phyloP scores from a whole-genome alignment of 2,797 vertebrate species.

The Naso thynnoides region DNA sequence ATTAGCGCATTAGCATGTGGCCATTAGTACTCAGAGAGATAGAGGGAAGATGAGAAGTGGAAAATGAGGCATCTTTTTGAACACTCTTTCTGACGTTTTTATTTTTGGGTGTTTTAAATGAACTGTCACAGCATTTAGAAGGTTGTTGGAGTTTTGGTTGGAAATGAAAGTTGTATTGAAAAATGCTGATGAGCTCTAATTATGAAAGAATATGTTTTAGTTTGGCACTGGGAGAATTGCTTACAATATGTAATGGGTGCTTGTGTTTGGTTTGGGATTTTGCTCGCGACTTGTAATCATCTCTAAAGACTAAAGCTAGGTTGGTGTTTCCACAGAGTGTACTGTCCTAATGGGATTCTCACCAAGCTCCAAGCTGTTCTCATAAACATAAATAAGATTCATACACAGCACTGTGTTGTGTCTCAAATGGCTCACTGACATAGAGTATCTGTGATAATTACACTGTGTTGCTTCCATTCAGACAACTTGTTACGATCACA shows the following conservation, averaged over 20 bases:
- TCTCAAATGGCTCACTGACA: constrained; percentile 6
- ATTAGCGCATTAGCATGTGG: constrained; percentile 56
- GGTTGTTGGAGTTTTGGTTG: constrained; percentile 6
- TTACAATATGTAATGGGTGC: constrained; percentile 22
- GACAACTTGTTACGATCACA: constrained; percentile 7
- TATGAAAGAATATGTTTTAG: constrained; percentile 13
- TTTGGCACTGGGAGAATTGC: constrained; percentile 13
- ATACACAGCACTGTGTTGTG: constrained; percentile 26
- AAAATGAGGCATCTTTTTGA: constrained; percentile 14
- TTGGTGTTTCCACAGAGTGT: constrained; percentile 42
- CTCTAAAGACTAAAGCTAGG: constrained; percentile 23
- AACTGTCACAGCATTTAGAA: constrained; percentile 12
- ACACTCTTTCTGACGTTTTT: background rate
- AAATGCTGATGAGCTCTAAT: constrained; percentile 13
- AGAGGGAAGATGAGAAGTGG: constrained; percentile 21
- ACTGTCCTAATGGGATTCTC: constrained; percentile 43
- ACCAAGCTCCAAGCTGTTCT: constrained; percentile 40
- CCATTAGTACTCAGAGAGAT: constrained; percentile 15
- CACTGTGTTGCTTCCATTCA: constrained; percentile 39
- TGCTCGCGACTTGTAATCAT: constrained; percentile 46
- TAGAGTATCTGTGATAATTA: constrained; percentile 32
- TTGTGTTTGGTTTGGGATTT: constrained; percentile 42
- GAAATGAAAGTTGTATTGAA: constrained; percentile 4
- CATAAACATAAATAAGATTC: constrained; percentile 36
- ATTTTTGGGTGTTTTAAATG: background rate